phyloP scores from a whole-genome alignment of 2,113 vertebrate genomes.

The Myotis lucifugus region DNA sequence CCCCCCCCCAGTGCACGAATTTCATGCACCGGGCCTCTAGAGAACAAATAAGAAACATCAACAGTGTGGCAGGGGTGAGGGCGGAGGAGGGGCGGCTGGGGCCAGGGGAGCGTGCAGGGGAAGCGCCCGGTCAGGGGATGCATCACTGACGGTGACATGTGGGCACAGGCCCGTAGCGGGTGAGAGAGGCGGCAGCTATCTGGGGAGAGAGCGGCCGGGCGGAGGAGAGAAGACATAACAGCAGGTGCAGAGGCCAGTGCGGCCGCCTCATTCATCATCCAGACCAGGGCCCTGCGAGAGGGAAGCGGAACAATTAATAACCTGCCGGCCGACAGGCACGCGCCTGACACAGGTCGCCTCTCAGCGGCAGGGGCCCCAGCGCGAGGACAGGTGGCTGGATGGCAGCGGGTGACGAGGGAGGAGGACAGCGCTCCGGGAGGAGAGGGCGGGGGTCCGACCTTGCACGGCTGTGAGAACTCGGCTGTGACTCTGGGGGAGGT shows the following conservation, averaged over 20 bases:
- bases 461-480: not conserved
- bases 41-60: not conserved
- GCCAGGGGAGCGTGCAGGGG: rapidly evolving
- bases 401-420: not conserved
- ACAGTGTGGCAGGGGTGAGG: not conserved
- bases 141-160: not conserved
- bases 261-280: not conserved
- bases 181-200: not conserved
- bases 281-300: not conserved
- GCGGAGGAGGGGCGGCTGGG: not conserved
- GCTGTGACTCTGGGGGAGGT: not conserved
- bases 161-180: not conserved
- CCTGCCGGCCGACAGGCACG: rapidly evolving
- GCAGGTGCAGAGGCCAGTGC: not conserved
- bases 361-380: not conserved
- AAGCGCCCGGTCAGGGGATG: not conserved
- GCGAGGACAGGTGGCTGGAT: not conserved
- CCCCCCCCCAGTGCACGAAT: no score
- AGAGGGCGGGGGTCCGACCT: rapidly evolving
- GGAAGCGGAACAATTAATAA: not conserved
- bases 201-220: not conserved
- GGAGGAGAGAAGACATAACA: not conserved
- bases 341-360: not conserved
- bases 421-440: not conserved
- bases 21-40: no score